Evolutionary conservation across 2,113 vertebrate species (phyloP).

Genomic region (Polyodon spathula): DNA sequence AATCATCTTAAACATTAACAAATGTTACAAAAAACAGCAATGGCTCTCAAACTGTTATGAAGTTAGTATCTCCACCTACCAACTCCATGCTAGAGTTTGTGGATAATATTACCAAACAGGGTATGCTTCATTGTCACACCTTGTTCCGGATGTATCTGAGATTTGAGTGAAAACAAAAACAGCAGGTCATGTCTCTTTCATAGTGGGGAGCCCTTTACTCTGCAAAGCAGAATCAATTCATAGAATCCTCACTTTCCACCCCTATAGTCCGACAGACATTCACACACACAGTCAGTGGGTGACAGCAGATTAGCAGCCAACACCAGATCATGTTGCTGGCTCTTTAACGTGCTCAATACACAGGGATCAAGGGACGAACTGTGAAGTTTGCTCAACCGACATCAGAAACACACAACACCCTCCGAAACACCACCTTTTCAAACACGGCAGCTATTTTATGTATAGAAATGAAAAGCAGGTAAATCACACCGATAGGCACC

Average conservation of each 20-base stretch:
- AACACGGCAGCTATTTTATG: too few species aligned
- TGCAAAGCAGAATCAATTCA: not conserved
- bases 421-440: too few species aligned
- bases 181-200: not conserved
- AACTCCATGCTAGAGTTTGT: too few species aligned
- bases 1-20: not conserved
- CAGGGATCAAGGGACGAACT: not conserved
- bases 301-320: not conserved
- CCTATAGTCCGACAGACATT: not conserved
- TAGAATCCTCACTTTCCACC: not conserved
- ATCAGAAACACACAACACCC: too few species aligned
- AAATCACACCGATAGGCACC: too few species aligned
- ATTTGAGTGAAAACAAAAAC: not conserved
- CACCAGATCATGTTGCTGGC: not conserved
- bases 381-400: not conserved
- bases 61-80: too few species aligned
- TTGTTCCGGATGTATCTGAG: slow-evolving; percentile 23
- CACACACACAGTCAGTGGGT: not conserved
- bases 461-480: too few species aligned
- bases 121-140: slow-evolving; percentile 35
- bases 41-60: too few species aligned
- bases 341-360: not conserved
- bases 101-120: too few species aligned
- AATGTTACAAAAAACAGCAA: too few species aligned
- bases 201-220: not conserved